Base-by-base conservation (phyloP, 2,113 vertebrate species). In the Aplodontia rufa region DNA sequence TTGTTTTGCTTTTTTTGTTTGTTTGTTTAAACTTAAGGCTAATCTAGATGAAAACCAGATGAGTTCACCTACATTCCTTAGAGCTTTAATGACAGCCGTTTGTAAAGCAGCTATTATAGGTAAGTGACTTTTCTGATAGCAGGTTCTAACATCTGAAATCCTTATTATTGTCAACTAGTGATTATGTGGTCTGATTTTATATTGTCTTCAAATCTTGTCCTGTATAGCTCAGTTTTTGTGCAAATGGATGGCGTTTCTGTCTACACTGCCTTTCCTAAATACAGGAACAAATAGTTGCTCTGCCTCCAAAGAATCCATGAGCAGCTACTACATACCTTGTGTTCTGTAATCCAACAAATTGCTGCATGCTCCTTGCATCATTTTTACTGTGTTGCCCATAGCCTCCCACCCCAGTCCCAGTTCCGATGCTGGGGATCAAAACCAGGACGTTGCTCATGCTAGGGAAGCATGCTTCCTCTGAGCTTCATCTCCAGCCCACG, bases 1-100 rank as follows among this genome's bases (percentile, higher is more conserved):
- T 98, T 94, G 97, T 35, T 42, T 6, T 81, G 32, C 47, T 0
- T 97, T 96, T 98, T 3, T 95, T 98, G 93, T 97, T 97, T 96
- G 98, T 4, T 94, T 98, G 93, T 97, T 37, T 71, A 30, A 58
- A 87, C 98, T 98, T 78, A 97, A 99, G 99, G 99, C 99, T 93
- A 99, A 99, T 98, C 98, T 99, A 93, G 99, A 99, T 62, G 99
- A 99, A 95, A 98, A 98, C 98, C 99, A 99, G 98, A 99, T 99
- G 99, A 99, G 99, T 99, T 99, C 99, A 95, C 99, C 99, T 95
- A 98, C 99, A 97, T 99, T 99, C 99, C 99, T 99, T 98, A 99
- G 99, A 99, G 99, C 99, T 98, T 98, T 99, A 99, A 99, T 99
- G 99, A 99, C 99, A 76, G 99, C 99, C 53, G 99, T 99, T 98